Percentiles rank a stretch among this genome's conserved stretches.
phyloP scores from a whole-genome alignment of 1,140 invertebrate genomes.

The Drosophila grimshawi region DNA sequence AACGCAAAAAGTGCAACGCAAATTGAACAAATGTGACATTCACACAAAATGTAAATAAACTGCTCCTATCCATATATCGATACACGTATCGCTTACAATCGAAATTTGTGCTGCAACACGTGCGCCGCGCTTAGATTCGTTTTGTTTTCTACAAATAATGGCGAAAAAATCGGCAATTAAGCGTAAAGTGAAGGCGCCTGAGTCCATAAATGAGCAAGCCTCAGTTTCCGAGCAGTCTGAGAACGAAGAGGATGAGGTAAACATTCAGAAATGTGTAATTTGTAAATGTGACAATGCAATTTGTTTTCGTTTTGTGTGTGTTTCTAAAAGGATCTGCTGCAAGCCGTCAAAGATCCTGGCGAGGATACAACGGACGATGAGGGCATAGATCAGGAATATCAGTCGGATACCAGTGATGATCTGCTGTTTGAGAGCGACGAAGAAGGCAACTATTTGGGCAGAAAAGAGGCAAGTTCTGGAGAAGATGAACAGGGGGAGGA shows the following conservation, averaged over 20 bases:
- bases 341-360: conserved; percentile 69
- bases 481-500: conserved; percentile 61
- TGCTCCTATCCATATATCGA: conserved; percentile 11
- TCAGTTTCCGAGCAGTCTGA: conserved; percentile 59
- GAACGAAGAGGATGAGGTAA: conserved; percentile 69
- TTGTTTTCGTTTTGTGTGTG: conserved; percentile 25
- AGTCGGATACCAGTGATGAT: conserved; percentile 86
- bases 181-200: conserved; percentile 59
- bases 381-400: conserved; percentile 85
- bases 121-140: conserved; percentile 65
- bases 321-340: conserved; percentile 58
- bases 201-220: conserved; percentile 50
- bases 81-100: conserved; percentile 33
- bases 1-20: conserved; percentile 13
- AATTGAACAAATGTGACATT: conserved; percentile 6
- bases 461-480: conserved; percentile 50
- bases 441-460: conserved; percentile 84
- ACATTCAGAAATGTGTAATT: not conserved
- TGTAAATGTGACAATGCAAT: conserved; percentile 1
- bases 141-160: conserved; percentile 72
- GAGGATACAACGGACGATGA: conserved; percentile 78
- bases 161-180: conserved; percentile 62
- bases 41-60: conserved; percentile 11
- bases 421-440: conserved; percentile 85
- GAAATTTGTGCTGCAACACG: conserved; percentile 66